Evolutionary conservation across 2,113 vertebrate genomes (phyloP).

Genomic region (Hyaena hyaena): DNA sequence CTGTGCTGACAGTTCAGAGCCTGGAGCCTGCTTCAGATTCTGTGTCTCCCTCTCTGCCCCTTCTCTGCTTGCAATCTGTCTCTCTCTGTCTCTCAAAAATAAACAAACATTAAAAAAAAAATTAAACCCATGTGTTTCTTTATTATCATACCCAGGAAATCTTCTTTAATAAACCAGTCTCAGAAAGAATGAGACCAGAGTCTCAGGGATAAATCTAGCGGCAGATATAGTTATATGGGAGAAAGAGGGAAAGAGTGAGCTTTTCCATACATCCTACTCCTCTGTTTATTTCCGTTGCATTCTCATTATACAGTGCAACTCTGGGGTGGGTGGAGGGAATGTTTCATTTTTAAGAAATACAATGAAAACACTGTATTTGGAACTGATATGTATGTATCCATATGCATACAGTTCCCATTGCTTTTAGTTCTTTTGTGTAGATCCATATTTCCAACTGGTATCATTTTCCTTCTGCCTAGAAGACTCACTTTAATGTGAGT

Average conservation of each 20-base stretch:
- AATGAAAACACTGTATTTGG: background rate
- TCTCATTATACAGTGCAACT: background rate
- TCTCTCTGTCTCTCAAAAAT: no score
- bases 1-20: no score
- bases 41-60: no score
- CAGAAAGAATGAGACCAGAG: background rate
- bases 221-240: background rate
- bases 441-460: background rate
- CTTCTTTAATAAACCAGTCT: background rate
- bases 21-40: no score
- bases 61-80: no score
- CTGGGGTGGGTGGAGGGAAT: background rate
- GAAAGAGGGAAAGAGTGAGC: background rate
- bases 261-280: background rate
- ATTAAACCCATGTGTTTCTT: background rate
- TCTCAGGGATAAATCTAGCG: background rate
- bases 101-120: no score
- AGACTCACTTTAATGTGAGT: background rate
- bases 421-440: background rate
- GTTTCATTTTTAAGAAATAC: background rate
- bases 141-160: background rate
- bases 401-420: background rate
- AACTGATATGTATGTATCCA: background rate
- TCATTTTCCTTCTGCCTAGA: background rate
- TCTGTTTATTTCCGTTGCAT: background rate